Conservation (phyloP, 35 echinoderm and acorn worm genomes). For the Anneissia japonica region DNA sequence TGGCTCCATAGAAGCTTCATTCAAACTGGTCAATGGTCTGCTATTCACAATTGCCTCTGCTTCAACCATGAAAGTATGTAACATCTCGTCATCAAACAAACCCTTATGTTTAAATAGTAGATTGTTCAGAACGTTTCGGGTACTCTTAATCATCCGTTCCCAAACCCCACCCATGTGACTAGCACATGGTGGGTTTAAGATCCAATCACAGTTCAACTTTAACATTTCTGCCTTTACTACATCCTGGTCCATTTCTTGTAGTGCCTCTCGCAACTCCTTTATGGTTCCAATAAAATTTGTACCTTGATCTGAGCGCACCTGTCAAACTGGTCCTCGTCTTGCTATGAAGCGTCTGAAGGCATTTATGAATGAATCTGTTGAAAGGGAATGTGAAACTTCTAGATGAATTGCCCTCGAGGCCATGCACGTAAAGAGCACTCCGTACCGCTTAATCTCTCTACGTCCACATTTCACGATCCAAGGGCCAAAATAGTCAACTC, state of each 20-base stretch:
- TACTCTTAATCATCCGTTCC: not conserved
- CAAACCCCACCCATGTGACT: constrained; percentile 29
- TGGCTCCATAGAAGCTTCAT: no score
- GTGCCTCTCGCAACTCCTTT: constrained; percentile 17
- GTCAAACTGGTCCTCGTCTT: constrained; percentile 41
- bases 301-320: constrained; percentile 34
- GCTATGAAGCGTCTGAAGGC: constrained; percentile 39
- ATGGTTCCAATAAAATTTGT: constrained; percentile 58
- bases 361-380: constrained; percentile 51
- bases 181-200: constrained; percentile 45
- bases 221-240: constrained; percentile 18
- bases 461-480: constrained; percentile 10
- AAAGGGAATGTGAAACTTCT: constrained; percentile 31
- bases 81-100: constrained; percentile 27
- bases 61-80: constrained; percentile 61
- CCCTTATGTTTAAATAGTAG: constrained; percentile 15
- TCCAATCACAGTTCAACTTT: constrained; percentile 54
- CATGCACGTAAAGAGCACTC: constrained; percentile 44
- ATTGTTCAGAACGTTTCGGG: not conserved
- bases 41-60: constrained; percentile 61
- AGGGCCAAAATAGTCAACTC: not conserved
- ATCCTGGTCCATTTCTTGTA: constrained; percentile 24
- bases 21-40: constrained; percentile 34
- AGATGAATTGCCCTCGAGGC: constrained; percentile 48
- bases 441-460: constrained; percentile 19